Percentiles rank a stretch among this genome's conserved stretches.
Conservation (phyloP, 2,888 invertebrate species). For the Pterostichus madidus region DNA sequence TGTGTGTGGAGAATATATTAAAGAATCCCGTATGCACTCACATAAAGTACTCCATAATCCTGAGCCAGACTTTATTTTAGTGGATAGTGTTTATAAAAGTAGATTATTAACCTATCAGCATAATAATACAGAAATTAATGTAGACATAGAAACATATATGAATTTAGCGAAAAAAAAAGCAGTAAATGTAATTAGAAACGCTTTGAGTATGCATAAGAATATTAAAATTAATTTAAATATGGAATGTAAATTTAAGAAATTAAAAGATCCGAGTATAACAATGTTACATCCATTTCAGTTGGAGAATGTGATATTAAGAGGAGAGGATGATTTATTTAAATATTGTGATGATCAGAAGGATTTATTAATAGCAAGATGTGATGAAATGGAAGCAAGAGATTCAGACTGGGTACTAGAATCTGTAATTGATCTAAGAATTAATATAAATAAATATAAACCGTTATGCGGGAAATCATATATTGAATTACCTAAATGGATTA, state of each 20-base stretch:
- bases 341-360: conserved; percentile 63
- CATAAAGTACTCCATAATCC: conserved; percentile 57
- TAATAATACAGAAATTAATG: conserved; percentile 30
- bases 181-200: conserved; percentile 42
- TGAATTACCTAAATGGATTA: conserved; percentile 46
- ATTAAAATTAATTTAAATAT: conserved; percentile 65
- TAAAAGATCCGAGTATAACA: conserved; percentile 64
- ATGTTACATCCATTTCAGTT: conserved; percentile 67
- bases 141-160: conserved; percentile 30
- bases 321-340: conserved; percentile 63
- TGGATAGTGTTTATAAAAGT: conserved; percentile 32
- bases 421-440: too few species aligned
- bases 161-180: conserved; percentile 30
- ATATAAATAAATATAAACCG: too few species aligned
- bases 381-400: too few species aligned
- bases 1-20: conserved; percentile 59
- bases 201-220: conserved; percentile 42
- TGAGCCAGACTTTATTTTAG: conserved; percentile 58
- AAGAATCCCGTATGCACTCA: conserved; percentile 54
- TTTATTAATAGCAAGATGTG: too few species aligned
- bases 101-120: conserved; percentile 59
- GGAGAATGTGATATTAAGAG: conserved; percentile 64
- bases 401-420: too few species aligned
- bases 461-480: conserved; percentile 59
- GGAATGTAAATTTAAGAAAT: conserved; percentile 67